phyloP scores from a whole-genome alignment of 2,113 vertebrate species.

The Grus americana region DNA sequence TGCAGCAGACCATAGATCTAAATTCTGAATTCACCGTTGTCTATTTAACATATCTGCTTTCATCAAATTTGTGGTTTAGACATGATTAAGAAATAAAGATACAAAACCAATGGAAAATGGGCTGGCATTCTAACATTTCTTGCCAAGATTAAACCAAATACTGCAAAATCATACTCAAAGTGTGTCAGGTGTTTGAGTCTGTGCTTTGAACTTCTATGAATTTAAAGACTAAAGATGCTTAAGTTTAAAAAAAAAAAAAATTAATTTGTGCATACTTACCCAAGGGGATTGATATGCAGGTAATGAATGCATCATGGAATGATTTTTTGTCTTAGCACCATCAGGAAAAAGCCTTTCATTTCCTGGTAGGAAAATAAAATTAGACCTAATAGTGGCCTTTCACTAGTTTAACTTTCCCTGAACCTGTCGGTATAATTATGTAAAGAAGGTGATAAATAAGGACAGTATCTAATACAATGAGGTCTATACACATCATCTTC shows the following conservation, averaged over 20 bases:
- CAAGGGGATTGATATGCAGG: neutral
- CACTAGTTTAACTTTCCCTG: neutral
- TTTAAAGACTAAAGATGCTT: neutral
- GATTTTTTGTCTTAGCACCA: neutral
- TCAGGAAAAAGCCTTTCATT: neutral
- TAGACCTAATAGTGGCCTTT: neutral
- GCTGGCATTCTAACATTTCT: neutral
- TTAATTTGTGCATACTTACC: neutral
- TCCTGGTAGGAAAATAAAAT: neutral
- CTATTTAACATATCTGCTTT: neutral
- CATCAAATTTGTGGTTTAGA: neutral
- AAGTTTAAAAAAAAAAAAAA: neutral
- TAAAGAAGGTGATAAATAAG: slow-evolving; percentile 11
- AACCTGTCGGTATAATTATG: neutral
- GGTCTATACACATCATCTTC: neutral
- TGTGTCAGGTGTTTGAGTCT: neutral
- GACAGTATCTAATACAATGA: neutral
- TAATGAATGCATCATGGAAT: neutral
- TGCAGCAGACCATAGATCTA: neutral
- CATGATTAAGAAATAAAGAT: neutral
- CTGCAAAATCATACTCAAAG: neutral
- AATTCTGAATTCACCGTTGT: neutral
- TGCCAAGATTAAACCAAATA: neutral
- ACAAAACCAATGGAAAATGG: neutral
- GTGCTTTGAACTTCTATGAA: neutral